Evolutionary conservation across 2,113 vertebrate species (phyloP).

Genomic region (Thymallus thymallus): DNA sequence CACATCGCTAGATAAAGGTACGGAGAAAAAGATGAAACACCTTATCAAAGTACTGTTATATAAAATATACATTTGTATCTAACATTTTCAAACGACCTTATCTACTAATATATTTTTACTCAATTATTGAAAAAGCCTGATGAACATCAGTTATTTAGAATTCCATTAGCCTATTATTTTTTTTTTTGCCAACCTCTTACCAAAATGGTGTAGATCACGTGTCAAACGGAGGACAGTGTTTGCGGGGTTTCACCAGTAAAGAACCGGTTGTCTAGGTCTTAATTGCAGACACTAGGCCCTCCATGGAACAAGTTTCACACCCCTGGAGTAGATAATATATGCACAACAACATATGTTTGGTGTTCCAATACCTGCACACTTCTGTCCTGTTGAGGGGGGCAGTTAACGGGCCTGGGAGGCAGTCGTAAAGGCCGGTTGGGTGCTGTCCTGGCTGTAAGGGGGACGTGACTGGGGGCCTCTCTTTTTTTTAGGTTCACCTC

Average conservation of each 20-base stretch:
- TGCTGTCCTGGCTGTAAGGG: background rate
- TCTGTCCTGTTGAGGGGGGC: conserved; percentile 11
- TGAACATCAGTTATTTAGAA: too few relatives aligned
- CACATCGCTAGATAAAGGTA: conserved; percentile 11
- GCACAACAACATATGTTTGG: background rate
- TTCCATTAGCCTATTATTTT: background rate
- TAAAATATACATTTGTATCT: too few relatives aligned
- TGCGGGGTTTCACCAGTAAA: too few relatives aligned
- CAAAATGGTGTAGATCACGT: background rate
- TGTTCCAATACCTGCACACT: conserved; percentile 25
- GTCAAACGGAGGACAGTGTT: background rate
- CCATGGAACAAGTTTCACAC: too few relatives aligned
- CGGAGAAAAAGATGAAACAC: background rate
- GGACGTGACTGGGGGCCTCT: background rate
- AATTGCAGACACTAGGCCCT: too few relatives aligned
- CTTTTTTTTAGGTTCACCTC: conserved; percentile 50
- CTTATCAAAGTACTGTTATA: too few relatives aligned
- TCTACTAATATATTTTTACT: too few relatives aligned
- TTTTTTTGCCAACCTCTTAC: conserved; percentile 1
- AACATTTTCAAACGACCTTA: too few relatives aligned
- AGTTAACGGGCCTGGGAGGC: conserved; percentile 16
- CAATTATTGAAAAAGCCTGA: too few relatives aligned
- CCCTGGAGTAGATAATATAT: too few relatives aligned
- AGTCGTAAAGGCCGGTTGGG: conserved; percentile 44
- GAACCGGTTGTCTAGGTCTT: too few relatives aligned